These are phyloP conservation scores for Erebia aethiops DNA, from an alignment of 2,888 invertebrate species.

Conservation along the genomic window DNA sequence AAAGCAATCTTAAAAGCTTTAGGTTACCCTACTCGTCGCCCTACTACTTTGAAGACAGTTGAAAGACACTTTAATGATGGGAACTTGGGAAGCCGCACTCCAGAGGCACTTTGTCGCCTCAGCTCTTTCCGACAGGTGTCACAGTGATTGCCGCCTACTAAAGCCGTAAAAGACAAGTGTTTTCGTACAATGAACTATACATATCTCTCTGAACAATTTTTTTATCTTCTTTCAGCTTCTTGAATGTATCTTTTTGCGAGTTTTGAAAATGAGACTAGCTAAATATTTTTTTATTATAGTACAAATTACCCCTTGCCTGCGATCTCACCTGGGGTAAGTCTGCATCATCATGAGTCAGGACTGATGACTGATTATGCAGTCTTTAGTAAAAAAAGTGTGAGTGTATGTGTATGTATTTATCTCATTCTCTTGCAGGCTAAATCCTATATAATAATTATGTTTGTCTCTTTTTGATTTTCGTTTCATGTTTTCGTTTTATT, in stretches of 20 bases:
- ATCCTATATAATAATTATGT: no score
- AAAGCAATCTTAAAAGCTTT: background rate
- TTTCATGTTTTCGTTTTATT: no score
- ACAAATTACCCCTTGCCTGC: no score
- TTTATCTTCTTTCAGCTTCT: background rate
- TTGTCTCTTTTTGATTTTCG: no score
- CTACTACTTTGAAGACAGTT: slow-evolving; percentile 16
- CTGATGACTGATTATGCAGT: no score
- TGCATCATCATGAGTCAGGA: no score
- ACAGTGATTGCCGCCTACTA: slow-evolving; percentile 14
- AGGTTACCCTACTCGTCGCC: background rate
- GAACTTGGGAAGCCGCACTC: slow-evolving; percentile 18
- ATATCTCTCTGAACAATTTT: background rate
- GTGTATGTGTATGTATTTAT: no score
- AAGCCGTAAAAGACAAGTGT: slow-evolving; percentile 9
- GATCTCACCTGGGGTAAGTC: no score
- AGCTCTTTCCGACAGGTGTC: slow-evolving; percentile 21
- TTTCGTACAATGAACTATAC: background rate
- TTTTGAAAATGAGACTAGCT: no score
- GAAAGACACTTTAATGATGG: slow-evolving; percentile 21
- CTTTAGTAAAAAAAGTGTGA: no score
- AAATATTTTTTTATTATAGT: no score
- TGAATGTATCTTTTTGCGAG: background rate
- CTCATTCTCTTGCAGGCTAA: no score
- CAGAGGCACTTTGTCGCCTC: slow-evolving; percentile 17